Base-by-base conservation (phyloP, 2,113 vertebrate genomes). In the Paralichthys olivaceus region DNA sequence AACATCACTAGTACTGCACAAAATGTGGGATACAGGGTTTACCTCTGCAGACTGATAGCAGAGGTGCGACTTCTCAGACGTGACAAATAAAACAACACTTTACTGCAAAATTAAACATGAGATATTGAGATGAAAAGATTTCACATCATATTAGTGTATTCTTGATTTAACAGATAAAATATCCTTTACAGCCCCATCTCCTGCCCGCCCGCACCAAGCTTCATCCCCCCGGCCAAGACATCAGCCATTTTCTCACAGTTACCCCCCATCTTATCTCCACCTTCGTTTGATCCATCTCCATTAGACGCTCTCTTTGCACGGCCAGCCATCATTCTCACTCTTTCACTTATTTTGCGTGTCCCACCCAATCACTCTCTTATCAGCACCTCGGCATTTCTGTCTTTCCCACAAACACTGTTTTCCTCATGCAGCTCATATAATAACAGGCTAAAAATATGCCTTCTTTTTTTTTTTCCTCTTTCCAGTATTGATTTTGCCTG, bases 401-500 rank as follows among this genome's bases (percentile, higher is more conserved):
- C 87, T 92, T 93, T 93, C 85, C 88, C 92, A 91, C 90, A 92
- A 90, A 91, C 86, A 80, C 86, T 82, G 79, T 90, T 92, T 93
- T 92, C 90, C 91, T 92, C 92, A 90, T 88, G 87, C 88, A 72
- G 88, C 90, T 88, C 91, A 89, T 88, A 93, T 94, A 92, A 93
- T 94, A 93, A 93, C 90, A 81, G 84, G 89, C 94, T 95, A 94
- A 95, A 95, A 95, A 94, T 94, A 95, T 94, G 90, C 92, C 91
- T 86, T 86, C 90, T 91, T 86, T 88, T 88, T 62, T 62, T 88
- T 88, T 37, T 59, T 85, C 87, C 90, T 84, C 81, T 87, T 79
- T 81, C 61, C 81, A 84, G 87, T 94, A 95, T 94, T 94, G 94
- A 95, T 95, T 95, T 94, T 93, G 94, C 94, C 94, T 68, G 81